phyloP scores from a whole-genome alignment of 2,113 vertebrate species.

The Cynoglossus semilaevis region DNA sequence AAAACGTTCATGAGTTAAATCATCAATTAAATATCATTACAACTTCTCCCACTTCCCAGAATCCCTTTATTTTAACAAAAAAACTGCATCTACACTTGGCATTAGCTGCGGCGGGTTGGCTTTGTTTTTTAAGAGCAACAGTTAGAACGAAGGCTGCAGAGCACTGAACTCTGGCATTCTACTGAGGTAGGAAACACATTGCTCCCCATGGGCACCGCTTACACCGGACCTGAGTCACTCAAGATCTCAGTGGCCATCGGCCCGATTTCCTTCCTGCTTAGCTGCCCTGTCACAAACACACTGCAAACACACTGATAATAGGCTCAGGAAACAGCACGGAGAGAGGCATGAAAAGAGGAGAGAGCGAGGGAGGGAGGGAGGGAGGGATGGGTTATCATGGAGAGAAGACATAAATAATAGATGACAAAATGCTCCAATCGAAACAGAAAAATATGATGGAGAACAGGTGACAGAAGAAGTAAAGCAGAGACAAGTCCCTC shows the following conservation, averaged over 20 bases:
- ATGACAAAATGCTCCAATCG: conserved; percentile 21
- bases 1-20: background rate
- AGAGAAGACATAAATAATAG: conserved; percentile 6
- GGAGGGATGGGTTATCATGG: background rate
- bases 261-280: conserved; percentile 75
- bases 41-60: no score
- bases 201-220: conserved; percentile 69
- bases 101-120: conserved; percentile 1
- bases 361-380: background rate
- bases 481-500: conserved; percentile 50
- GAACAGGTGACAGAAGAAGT: conserved; percentile 54
- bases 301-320: conserved; percentile 66
- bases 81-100: conserved; percentile 15
- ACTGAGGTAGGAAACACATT: conserved; percentile 65
- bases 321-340: conserved; percentile 45
- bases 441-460: conserved; percentile 36
- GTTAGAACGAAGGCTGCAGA: conserved; percentile 11
- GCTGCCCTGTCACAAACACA: conserved; percentile 67
- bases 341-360: conserved; percentile 10
- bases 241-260: conserved; percentile 66
- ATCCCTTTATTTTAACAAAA: background rate
- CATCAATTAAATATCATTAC: no score
- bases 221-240: conserved; percentile 72
- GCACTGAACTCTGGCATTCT: conserved; percentile 57
- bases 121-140: conserved; percentile 17